Base-by-base conservation (phyloP, 2,113 vertebrate species). In the Bambusicola thoracicus region DNA sequence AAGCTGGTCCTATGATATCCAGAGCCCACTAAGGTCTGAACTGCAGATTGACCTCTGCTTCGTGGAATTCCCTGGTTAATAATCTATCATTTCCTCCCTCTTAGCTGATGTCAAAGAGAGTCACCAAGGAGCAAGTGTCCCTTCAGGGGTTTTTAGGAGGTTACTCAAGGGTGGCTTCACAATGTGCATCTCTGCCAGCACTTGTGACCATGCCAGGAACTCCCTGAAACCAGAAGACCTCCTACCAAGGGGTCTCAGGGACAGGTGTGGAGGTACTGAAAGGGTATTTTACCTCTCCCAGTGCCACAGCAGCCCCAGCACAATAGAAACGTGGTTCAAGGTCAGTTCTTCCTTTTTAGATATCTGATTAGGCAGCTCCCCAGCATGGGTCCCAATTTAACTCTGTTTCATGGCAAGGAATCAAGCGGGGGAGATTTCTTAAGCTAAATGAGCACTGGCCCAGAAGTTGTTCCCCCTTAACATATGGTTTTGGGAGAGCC, bases 351-450 rank as follows among this genome's bases (percentile, higher is more conserved):
- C 43, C 84, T 78, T 79, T 74, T 89, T 73, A 81, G 79, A 91
- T 93, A 87, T 74, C 76, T n/a, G 94, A 96, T 95, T 87, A 96
- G 92, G 92, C 92, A 43, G 74, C 46, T 82, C 84, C 96, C 53
- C 97, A 90, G 95, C 96, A 43, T 93, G 97, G 62, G 48, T 66
- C 90, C 96, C 92, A 89, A 96, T 95, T 96, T 81, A 95, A 89
- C 93, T 87, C 89, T 0, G 5, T 92, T 92, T 90, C 94, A 78
- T 1, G 55, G 56, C 5, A 17, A 59, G 53, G 90, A 70, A 82
- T 62, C 76, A 70, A 91, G 90, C 58, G 2, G 70, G 32, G 36
- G 77, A 86, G 72, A 67, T 93, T 80, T 81, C 81, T 62, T 51
- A 48, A 80, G 89, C 89, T 89, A 84, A 96, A 81, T 68, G 89